phyloP scores from a whole-genome alignment of 1,140 invertebrate species.

The Orchesella cincta region DNA sequence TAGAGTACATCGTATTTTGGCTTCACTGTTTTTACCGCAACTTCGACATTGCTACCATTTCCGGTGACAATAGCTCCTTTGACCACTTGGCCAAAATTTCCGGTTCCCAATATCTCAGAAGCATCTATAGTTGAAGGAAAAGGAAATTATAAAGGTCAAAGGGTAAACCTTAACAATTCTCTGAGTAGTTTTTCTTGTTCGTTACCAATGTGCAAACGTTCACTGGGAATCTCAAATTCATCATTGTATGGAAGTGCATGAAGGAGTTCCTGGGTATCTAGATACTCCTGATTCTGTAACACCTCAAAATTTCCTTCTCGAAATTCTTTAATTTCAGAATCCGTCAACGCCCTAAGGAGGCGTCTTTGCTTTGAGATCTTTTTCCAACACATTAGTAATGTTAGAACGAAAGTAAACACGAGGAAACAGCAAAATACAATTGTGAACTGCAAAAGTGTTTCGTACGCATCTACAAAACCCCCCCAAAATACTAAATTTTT shows the following conservation, averaged over 20 bases:
- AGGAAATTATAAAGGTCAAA: too few species aligned
- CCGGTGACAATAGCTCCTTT: background rate
- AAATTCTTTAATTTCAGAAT: slow-evolving; percentile 15
- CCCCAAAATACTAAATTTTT: background rate
- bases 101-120: slow-evolving; percentile 3
- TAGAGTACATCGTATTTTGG: background rate
- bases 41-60: background rate
- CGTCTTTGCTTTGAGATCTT: background rate
- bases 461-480: background rate
- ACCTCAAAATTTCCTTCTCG: slow-evolving; percentile 2
- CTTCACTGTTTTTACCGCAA: slow-evolving; percentile 39
- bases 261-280: background rate
- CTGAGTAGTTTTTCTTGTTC: background rate
- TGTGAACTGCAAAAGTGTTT: too few species aligned
- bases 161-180: too few species aligned
- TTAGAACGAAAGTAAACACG: background rate
- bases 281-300: background rate
- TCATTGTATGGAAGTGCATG: slow-evolving; percentile 22
- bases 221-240: slow-evolving; percentile 12
- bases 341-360: background rate
- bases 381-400: background rate
- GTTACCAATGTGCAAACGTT: slow-evolving; percentile 11
- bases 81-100: slow-evolving; percentile 17
- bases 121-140: too few species aligned
- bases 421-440: background rate